Conservation (phyloP, 2,888 invertebrate species). For the Dicycla oo region DNA sequence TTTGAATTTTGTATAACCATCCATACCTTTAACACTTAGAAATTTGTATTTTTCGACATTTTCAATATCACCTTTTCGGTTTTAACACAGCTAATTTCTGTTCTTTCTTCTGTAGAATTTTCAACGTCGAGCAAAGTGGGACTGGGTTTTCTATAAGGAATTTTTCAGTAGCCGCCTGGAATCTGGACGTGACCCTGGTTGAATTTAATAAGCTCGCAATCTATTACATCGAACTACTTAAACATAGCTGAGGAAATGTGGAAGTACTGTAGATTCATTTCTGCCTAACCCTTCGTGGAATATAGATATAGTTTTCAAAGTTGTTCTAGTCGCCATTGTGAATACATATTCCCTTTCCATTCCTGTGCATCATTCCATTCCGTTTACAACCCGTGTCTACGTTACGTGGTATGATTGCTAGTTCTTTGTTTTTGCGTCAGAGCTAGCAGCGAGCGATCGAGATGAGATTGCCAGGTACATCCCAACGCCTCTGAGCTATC, state of each 20-base stretch:
- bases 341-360: slow-evolving; percentile 3
- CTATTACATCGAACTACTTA: background rate
- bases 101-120: background rate
- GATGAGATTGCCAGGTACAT: slow-evolving; percentile 46
- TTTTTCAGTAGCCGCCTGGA: background rate
- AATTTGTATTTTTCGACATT: background rate
- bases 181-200: no score
- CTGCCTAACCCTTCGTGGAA: background rate
- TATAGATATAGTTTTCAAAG: fast-evolving
- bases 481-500: slow-evolving; percentile 24
- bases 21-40: background rate
- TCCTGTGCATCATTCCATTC: background rate
- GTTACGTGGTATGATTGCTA: slow-evolving; percentile 24
- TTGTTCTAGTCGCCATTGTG: background rate
- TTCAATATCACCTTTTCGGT: background rate
- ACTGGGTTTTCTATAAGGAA: no score
- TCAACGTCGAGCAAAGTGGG: no score
- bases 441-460: slow-evolving; percentile 30
- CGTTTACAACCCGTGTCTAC: slow-evolving; percentile 8
- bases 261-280: background rate
- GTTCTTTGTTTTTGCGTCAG: slow-evolving; percentile 44
- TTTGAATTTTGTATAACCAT: background rate
- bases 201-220: background rate
- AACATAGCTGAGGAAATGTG: background rate
- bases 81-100: background rate